phyloP scores from a whole-genome alignment of 1,140 invertebrate species.

The Diuraphis noxia region DNA sequence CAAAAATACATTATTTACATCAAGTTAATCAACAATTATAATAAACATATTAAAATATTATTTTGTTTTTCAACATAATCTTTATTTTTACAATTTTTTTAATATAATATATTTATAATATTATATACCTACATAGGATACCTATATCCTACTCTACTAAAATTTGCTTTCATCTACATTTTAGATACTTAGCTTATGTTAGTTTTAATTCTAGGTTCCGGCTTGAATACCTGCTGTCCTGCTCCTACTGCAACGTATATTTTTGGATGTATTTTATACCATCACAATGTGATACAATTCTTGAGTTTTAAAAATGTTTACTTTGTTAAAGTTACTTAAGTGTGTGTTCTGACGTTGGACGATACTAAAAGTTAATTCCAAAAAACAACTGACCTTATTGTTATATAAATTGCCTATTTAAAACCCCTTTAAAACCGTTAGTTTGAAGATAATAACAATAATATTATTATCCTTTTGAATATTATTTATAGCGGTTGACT shows the following conservation, averaged over 20 bases:
- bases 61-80: no score
- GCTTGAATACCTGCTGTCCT: no score
- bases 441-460: neutral
- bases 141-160: no score
- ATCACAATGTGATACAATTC: neutral
- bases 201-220: no score
- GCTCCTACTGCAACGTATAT: neutral
- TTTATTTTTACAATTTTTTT: no score
- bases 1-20: no score
- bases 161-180: no score
- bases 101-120: no score
- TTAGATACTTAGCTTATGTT: no score
- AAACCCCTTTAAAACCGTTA: neutral
- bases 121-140: no score
- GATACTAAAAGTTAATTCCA: neutral
- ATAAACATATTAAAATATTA: no score
- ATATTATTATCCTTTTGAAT: neutral
- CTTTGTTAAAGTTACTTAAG: neutral
- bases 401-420: neutral
- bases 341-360: neutral
- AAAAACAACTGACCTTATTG: neutral
- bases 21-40: no score
- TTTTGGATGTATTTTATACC: neutral
- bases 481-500: neutral
- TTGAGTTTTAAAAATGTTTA: neutral